Evolutionary conservation across 2,797 vertebrate genomes (phyloP).

Genomic region (Lutjanus argentimaculatus): DNA sequence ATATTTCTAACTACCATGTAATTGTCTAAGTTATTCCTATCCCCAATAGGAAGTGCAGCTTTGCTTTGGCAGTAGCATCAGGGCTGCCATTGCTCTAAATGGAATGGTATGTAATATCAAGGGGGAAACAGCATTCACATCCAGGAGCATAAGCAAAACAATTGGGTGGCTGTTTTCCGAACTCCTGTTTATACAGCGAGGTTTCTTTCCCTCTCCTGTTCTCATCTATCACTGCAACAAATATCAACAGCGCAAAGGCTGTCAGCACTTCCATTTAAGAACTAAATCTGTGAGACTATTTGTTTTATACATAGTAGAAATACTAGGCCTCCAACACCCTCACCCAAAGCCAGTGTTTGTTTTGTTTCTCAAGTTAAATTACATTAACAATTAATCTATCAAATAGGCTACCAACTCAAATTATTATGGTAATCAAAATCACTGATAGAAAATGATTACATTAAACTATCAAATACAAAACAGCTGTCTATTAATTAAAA

Average conservation of each 20-base stretch:
- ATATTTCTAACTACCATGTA: conserved; percentile 35
- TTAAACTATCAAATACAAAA: neutral
- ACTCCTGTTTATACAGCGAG: conserved; percentile 73
- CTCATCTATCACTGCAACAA: conserved; percentile 59
- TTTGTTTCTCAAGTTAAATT: conserved; percentile 2
- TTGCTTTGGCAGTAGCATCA: conserved; percentile 64
- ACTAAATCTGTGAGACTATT: conserved; percentile 46
- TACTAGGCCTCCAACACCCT: neutral
- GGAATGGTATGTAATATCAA: conserved; percentile 92
- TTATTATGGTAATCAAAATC: neutral
- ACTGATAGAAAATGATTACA: neutral
- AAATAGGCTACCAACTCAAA: neutral
- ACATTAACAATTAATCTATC: neutral
- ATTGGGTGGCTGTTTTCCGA: conserved; percentile 82
- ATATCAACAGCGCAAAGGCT: conserved; percentile 32
- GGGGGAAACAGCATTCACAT: conserved; percentile 84
- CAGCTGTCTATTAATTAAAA: neutral
- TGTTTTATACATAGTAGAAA: conserved; percentile 45
- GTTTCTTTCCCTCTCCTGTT: conserved; percentile 52
- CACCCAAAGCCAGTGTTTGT: conserved; percentile 28
- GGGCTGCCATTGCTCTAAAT: conserved; percentile 89
- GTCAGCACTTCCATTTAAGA: conserved; percentile 84
- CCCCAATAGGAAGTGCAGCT: conserved; percentile 76
- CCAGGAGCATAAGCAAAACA: conserved; percentile 84
- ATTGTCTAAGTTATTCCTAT: conserved; percentile 67